A percentile compares a stretch with the other conserved stretches of the same genome.
phyloP scores from a whole-genome alignment of 2,888 invertebrate genomes.

The Plagodis pulveraria region DNA sequence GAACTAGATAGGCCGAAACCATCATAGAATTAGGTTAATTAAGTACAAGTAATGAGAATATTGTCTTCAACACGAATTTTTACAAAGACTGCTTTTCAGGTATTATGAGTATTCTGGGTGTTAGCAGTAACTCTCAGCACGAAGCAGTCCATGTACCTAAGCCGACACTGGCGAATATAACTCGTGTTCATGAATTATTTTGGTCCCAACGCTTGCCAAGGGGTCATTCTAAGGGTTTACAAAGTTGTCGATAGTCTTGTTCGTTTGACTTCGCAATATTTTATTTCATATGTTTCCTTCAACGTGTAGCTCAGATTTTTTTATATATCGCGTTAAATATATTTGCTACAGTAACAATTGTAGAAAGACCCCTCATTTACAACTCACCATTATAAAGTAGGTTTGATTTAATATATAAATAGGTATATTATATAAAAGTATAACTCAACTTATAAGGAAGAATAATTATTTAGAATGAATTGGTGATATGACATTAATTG shows the following conservation, averaged over 20 bases:
- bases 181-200: constrained; percentile 53
- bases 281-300: neutral
- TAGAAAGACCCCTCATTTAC: constrained; percentile 31
- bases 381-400: constrained; percentile 35
- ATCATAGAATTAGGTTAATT: constrained; percentile 43
- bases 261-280: neutral
- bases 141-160: constrained; percentile 41
- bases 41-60: constrained; percentile 46
- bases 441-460: constrained; percentile 24
- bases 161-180: constrained; percentile 44
- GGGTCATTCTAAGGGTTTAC: constrained; percentile 45
- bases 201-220: constrained; percentile 77
- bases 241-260: constrained; percentile 12
- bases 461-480: constrained; percentile 10
- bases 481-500: constrained; percentile 34
- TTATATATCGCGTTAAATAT: neutral
- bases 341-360: constrained; percentile 1
- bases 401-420: constrained; percentile 26
- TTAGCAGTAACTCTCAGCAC: constrained; percentile 17
- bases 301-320: neutral
- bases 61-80: constrained; percentile 57
- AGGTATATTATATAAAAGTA: constrained; percentile 25
- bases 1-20: constrained; percentile 41
- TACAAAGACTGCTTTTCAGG: constrained; percentile 38
- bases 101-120: constrained; percentile 3